These are phyloP conservation scores for Acronicta aceris DNA, from an alignment of 2,888 invertebrate species.

Conservation along the genomic window DNA sequence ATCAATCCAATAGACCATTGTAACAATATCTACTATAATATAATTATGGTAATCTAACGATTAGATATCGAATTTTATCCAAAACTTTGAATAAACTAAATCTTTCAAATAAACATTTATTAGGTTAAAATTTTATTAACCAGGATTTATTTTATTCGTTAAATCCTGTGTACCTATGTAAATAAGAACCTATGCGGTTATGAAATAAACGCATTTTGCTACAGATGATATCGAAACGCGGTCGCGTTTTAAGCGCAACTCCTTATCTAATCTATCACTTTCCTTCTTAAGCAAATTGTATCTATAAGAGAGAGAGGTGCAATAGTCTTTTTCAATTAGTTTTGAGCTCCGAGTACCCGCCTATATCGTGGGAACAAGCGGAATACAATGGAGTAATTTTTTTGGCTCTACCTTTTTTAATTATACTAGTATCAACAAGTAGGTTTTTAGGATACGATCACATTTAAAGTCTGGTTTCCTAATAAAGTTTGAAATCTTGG, in stretches of 20 bases:
- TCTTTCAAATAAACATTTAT: no score
- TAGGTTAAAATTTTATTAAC: no score
- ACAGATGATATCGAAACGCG: slow-evolving; percentile 66
- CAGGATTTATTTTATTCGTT: no score
- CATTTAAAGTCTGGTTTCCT: slow-evolving; percentile 9
- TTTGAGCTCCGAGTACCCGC: slow-evolving; percentile 44
- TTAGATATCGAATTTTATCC: no score
- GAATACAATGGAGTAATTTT: slow-evolving; percentile 67
- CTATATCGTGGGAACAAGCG: slow-evolving; percentile 69
- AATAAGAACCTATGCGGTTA: slow-evolving; percentile 19
- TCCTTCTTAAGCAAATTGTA: slow-evolving; percentile 51
- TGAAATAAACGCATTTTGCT: slow-evolving; percentile 45
- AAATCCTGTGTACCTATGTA: no score
- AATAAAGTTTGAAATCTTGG: background rate
- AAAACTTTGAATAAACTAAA: no score
- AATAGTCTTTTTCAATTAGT: no score
- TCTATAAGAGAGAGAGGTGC: slow-evolving; percentile 63
- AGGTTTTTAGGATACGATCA: slow-evolving; percentile 64
- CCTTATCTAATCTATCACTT: slow-evolving; percentile 57
- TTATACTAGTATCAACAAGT: slow-evolving; percentile 57
- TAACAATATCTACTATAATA: no score
- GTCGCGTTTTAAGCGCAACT: slow-evolving; percentile 49
- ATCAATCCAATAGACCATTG: no score
- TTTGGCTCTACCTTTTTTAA: slow-evolving; percentile 61
- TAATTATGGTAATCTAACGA: no score